Evolutionary conservation across 2,888 invertebrate genomes (phyloP).

Genomic region (Ichneumoninae sp.): DNA sequence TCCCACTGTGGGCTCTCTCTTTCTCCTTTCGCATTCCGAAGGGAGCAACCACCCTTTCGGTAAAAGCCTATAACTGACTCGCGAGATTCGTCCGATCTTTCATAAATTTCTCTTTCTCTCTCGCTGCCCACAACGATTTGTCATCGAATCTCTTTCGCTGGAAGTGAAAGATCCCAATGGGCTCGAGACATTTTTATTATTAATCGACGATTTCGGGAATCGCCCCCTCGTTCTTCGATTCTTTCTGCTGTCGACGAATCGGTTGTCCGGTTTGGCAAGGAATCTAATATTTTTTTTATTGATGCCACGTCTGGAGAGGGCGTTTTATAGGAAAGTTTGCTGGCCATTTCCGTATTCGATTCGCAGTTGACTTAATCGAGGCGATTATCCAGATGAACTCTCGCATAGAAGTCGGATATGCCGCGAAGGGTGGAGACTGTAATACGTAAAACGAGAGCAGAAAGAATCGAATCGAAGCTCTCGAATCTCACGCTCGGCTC

Average conservation of each 20-base stretch:
- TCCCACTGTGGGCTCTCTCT: constrained; percentile 23
- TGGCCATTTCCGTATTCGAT: constrained; percentile 27
- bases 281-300: constrained; percentile 2
- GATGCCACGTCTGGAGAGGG: not conserved
- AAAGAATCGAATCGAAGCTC: constrained; percentile 79
- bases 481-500: constrained; percentile 82
- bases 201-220: constrained; percentile 47
- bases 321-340: not conserved
- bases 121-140: constrained; percentile 58
- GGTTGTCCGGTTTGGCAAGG: not conserved
- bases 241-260: not conserved
- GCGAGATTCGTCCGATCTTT: constrained; percentile 53
- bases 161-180: constrained; percentile 58
- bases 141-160: constrained; percentile 60
- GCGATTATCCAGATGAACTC: constrained; percentile 58
- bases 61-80: constrained; percentile 47
- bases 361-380: constrained; percentile 44
- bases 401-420: constrained; percentile 41
- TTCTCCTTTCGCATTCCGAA: not conserved
- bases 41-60: constrained; percentile 45
- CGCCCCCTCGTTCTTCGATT: not conserved
- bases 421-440: constrained; percentile 24
- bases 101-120: constrained; percentile 19
- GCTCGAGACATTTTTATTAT: constrained; percentile 49
- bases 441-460: constrained; percentile 49